These are phyloP conservation scores for Galaxea fascicularis DNA, from an alignment of 92 coral and sea anemone genomes.

Conservation along the genomic window DNA sequence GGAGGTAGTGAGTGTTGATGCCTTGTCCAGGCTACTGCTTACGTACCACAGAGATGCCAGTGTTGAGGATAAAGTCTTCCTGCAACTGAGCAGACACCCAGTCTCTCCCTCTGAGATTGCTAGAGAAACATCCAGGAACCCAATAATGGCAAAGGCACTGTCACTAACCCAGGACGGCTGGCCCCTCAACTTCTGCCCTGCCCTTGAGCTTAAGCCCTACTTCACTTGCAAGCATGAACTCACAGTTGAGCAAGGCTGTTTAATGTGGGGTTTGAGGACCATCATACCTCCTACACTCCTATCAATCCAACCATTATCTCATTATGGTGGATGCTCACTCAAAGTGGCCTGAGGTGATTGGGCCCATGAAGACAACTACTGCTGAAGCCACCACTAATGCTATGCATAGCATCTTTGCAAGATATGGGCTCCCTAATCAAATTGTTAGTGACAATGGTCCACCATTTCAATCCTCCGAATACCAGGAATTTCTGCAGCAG, in stretches of 20 bases:
- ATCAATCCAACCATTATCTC: conserved; percentile 41
- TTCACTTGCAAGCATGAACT: too few relatives aligned
- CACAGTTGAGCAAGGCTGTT: too few relatives aligned
- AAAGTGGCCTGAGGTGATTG: conserved; percentile 72
- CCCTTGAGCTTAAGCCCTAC: too few relatives aligned
- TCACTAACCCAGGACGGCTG: conserved; percentile 28
- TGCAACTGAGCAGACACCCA: too few relatives aligned
- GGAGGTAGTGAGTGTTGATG: too few relatives aligned
- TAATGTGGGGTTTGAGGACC: too few relatives aligned
- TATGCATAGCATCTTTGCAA: conserved; percentile 20
- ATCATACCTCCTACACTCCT: conserved; percentile 41
- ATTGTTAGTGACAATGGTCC: too few relatives aligned
- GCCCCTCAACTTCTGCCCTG: conserved; percentile 8
- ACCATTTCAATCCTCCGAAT: conserved; percentile 18
- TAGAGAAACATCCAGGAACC: conserved; percentile 52
- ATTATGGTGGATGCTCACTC: conserved; percentile 45
- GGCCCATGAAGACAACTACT: too few relatives aligned
- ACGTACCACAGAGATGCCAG: too few relatives aligned
- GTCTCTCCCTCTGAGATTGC: conserved; percentile 48
- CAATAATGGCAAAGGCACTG: background rate
- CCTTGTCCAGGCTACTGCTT: too few relatives aligned
- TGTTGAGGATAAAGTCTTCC: too few relatives aligned
- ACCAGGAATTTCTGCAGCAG: background rate
- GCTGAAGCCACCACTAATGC: conserved; percentile 52
- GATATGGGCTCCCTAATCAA: conserved; percentile 30